Percentiles rank a stretch among this genome's conserved stretches.
Evolutionary conservation across 2,797 vertebrate genomes (phyloP).

Genomic region (Sylvia borin): DNA sequence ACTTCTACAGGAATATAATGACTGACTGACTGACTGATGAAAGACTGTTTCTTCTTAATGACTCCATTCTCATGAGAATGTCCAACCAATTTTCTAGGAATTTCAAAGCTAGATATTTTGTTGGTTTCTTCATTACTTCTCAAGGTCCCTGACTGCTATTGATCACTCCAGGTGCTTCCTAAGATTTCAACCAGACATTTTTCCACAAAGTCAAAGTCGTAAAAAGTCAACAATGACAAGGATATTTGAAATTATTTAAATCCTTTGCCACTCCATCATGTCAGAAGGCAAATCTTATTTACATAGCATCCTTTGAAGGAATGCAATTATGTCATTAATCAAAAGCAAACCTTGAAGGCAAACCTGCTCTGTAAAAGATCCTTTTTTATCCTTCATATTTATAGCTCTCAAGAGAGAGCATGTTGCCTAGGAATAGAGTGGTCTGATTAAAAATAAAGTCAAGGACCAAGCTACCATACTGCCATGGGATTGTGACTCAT

Average conservation of each 20-base stretch:
- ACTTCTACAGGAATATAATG: not conserved
- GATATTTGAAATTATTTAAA: slow-evolving; percentile 20
- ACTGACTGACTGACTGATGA: not conserved
- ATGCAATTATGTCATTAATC: slow-evolving; percentile 61
- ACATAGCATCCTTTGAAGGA: slow-evolving; percentile 47
- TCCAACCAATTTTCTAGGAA: slow-evolving; percentile 6
- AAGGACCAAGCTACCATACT: not conserved
- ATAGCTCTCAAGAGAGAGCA: not conserved
- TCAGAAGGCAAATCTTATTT: slow-evolving; percentile 49
- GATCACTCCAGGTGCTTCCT: not conserved
- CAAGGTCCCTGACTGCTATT: not conserved
- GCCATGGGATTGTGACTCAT: not conserved
- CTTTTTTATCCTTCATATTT: slow-evolving; percentile 39
- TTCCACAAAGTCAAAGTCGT: not conserved
- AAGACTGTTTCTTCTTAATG: not conserved
- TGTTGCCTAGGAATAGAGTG: slow-evolving; percentile 21
- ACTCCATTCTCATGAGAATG: not conserved
- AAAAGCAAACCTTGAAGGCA: slow-evolving; percentile 54
- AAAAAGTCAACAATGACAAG: slow-evolving; percentile 1
- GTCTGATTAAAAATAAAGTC: slow-evolving; percentile 8
- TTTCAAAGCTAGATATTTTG: slow-evolving; percentile 9
- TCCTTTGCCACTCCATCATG: slow-evolving; percentile 16
- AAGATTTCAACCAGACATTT: not conserved
- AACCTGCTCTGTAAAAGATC: slow-evolving; percentile 19
- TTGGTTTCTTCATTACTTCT: slow-evolving; percentile 17